Evolutionary conservation across 2,113 vertebrate species (phyloP), one percentile per base, ranked within the genome.

Genomic region (Misgurnus anguillicaudatus): DNA sequence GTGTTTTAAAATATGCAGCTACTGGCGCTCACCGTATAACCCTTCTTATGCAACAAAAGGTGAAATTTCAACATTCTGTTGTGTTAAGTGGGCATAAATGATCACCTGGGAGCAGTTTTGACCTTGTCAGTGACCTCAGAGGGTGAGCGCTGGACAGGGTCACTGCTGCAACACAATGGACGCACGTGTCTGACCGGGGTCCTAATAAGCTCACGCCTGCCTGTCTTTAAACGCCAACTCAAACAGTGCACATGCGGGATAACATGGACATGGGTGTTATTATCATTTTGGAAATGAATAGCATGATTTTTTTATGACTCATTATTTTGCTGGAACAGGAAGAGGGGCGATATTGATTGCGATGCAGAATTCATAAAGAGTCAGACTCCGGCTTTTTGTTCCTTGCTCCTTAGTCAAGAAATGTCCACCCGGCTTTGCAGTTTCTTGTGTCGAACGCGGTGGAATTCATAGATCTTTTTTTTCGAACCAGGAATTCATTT

Each of bases 51-150:
- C 86, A 91, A 89, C 90, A 77, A 51, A 69, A 69, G 45, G 88
- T 90, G 91, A 91, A 82, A 86, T 90, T 31, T 31, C 86, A 83
- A 72, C 90, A 86, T 91, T 93, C 88, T 89, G 88, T 90, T 90
- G 83, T 90, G 92, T 87, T 88, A 92, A 75, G 72, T 89, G 85
- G 80, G 90, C 92, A 92, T 91, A 93, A 95, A 92, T 92, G 91
- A 92, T 91, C 91, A 86, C 51, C 86, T 67, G 85, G 87, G 88
- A 89, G 58, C 79, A 75, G 87, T 77, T 87, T 84, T 66, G 84
- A 83, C 84, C 86, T 90, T 89, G 85, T 91, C 87, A 87, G 84
- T 69, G 21, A 75, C 70, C 73, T 57, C 66, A 21, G 16, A 19
- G 8, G 24, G 21, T 94, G 94, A 91, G 88, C 93, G 84, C 84